Evolutionary conservation across 1,140 invertebrate species (phyloP).

Genomic region (Bicyclus anynana): DNA sequence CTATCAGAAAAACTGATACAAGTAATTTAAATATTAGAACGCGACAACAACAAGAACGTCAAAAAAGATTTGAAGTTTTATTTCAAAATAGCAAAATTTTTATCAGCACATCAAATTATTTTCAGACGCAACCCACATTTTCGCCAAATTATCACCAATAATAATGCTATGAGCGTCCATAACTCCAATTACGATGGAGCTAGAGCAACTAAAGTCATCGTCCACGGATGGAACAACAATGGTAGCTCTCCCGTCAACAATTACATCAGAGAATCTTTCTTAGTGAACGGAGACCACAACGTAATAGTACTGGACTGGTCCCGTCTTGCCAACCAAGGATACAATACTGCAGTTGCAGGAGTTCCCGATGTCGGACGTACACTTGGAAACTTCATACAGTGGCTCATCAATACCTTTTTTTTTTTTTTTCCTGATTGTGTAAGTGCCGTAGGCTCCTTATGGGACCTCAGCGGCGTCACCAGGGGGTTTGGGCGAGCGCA

Average conservation of each 20-base stretch:
- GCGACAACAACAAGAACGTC: no score
- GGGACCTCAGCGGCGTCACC: no score
- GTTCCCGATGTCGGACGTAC: conserved; percentile 64
- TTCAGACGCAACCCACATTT: conserved; percentile 40
- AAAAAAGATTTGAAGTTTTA: no score
- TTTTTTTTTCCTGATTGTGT: no score
- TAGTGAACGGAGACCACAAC: conserved; percentile 70
- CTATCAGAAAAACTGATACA: no score
- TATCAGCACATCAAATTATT: no score
- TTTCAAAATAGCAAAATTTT: no score
- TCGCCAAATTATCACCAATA: conserved; percentile 34
- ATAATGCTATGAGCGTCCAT: conserved; percentile 34
- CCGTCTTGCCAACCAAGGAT: conserved; percentile 34
- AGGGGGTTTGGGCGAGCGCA: no score
- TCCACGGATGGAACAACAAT: conserved; percentile 57
- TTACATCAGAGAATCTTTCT: conserved; percentile 53
- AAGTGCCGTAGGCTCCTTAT: no score
- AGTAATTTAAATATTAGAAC: no score
- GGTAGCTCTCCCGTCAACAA: conserved; percentile 40
- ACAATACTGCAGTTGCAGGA: conserved; percentile 66
- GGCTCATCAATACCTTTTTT: no score
- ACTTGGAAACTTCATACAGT: conserved; percentile 50
- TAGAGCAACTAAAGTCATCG: conserved; percentile 39
- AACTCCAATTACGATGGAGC: conserved; percentile 42
- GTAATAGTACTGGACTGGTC: conserved; percentile 75